Conservation (phyloP, 2,797 vertebrate genomes). For the Schizopygopsis malacanthus region DNA sequence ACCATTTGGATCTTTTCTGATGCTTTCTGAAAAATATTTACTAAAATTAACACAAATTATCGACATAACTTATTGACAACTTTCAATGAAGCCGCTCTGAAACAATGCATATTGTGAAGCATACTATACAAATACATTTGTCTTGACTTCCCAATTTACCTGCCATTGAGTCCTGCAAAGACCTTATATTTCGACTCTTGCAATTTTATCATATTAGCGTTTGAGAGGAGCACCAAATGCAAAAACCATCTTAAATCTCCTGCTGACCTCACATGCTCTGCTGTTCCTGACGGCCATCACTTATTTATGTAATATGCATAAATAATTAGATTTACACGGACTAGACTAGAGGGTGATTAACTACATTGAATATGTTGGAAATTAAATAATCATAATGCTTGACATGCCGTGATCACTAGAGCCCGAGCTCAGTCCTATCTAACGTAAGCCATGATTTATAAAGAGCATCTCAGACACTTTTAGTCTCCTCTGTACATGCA, state of each 20-base stretch:
- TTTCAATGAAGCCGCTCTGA: neutral
- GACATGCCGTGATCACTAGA: neutral
- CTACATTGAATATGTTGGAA: neutral
- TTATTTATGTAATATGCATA: constrained; percentile 21
- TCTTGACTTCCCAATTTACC: no score
- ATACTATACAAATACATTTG: no score
- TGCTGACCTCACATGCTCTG: neutral
- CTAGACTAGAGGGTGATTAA: constrained; percentile 33
- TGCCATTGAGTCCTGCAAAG: neutral
- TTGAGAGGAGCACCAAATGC: neutral
- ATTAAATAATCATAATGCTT: constrained; percentile 11
- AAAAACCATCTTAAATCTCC: neutral
- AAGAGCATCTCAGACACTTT: neutral
- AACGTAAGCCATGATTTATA: neutral
- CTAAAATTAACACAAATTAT: neutral
- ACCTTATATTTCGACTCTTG: neutral
- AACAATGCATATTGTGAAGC: neutral
- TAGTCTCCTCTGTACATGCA: neutral
- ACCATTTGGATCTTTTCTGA: neutral
- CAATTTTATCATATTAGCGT: neutral
- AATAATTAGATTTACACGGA: constrained; percentile 20
- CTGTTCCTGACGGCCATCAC: constrained; percentile 7
- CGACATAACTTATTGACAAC: neutral
- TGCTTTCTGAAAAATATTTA: neutral
- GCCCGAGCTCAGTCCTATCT: neutral